Evolutionary conservation across 1,140 invertebrate genomes (phyloP), one percentile per base, ranked within the genome.

Genomic region (Riptortus pedestris): DNA sequence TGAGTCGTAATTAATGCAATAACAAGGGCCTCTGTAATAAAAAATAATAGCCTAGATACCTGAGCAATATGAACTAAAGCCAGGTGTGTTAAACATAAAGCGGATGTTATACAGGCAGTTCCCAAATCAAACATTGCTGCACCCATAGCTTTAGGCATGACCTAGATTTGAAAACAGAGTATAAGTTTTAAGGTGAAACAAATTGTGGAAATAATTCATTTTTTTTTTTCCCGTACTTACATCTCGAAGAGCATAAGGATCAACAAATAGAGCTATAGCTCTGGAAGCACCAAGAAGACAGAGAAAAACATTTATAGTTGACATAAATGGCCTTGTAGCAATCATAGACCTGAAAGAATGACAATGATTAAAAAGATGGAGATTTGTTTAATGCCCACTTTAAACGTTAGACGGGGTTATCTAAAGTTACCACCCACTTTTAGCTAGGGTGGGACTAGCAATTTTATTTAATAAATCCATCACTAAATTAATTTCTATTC

Each of bases 251-350:
- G 78, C 78, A 71, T 83, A 83, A 43, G 81, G 80, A 70, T 83
- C 81, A 70, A 83, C 79, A 68, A 81, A 80, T 59, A 83, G 76
- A 31, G 75, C 78, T 31, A 72, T 70, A 18, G 77, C 76, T 69
- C 81, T 75, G 26, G 79, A 80, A 59, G 74, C 71, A 31, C 81
- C 80, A 29, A 83, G 73, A n/a, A 82, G 70, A 68, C 81, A 82
- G 7, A 83, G 73, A 71, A 83, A 82, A 63, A 80, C 76, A 70
- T 83, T 83, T 72, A 83, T 83, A 29, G 81, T 80, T 60, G 80
- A 77, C 79, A 83, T 81, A 67, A 79, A 81, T 48, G 81, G 80
- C 60, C 79, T 73, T 63, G 72, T 78, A 24, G 79, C 78, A 52
- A 82, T 77, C 57, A 82, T 74, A 59, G 81, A 80, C 70, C 81